A percentile compares a stretch with the other conserved stretches of the same genome.
phyloP scores from a whole-genome alignment of 2,113 vertebrate genomes.

The Microcebus ravelobensis region DNA sequence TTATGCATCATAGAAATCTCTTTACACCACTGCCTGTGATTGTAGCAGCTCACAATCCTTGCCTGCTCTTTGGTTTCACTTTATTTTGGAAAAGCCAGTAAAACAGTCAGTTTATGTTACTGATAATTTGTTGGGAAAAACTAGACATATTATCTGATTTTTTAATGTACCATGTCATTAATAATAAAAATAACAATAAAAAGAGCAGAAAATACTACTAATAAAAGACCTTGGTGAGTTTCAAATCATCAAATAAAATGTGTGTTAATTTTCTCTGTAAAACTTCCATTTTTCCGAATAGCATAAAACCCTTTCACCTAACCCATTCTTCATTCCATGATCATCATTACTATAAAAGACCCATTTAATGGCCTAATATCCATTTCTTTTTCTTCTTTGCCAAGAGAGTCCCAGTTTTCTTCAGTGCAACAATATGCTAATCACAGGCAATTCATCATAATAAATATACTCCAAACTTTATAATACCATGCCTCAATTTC shows the following conservation, averaged over 20 bases:
- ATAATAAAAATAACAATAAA: not conserved
- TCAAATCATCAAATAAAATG: not conserved
- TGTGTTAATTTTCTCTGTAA: not conserved
- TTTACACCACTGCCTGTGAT: constrained; percentile 66
- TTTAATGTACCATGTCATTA: not conserved
- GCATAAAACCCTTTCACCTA: not conserved
- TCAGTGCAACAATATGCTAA: not conserved
- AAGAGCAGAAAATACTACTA: not conserved
- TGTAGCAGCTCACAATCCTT: constrained; percentile 35
- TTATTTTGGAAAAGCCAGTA: constrained; percentile 54
- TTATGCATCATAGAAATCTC: constrained; percentile 76
- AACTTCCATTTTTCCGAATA: not conserved
- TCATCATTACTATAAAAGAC: not conserved
- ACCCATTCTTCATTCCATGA: not conserved
- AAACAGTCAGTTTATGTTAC: constrained; percentile 52
- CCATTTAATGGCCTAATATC: not conserved
- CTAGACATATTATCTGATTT: not conserved
- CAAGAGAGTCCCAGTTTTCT: not conserved
- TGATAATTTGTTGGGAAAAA: not conserved
- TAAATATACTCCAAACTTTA: not conserved
- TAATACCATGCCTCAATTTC: not conserved
- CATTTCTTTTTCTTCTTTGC: not conserved
- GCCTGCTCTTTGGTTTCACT: constrained; percentile 46
- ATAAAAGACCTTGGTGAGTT: not conserved
- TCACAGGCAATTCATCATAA: not conserved